Evolutionary conservation across 53 echinoderm and acorn worm species (phyloP), one percentile per base, ranked within the genome.

Genomic region (Crossaster papposus): DNA sequence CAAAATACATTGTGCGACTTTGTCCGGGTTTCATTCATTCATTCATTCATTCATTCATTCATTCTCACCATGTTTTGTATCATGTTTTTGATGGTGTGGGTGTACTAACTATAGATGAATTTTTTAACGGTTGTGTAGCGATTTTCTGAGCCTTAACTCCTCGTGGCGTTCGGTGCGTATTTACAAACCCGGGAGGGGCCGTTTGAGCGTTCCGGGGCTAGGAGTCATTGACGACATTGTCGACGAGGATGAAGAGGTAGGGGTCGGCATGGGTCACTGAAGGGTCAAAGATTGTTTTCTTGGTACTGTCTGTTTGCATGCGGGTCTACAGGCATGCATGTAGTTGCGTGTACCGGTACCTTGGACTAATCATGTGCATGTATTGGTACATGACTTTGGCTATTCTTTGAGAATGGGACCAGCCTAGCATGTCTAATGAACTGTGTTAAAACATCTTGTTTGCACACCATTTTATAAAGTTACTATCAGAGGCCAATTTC

Each of bases 111-210:
- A 51, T 51, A n/a, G 31, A n/a, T n/a, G n/a, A n/a, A n/a, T 58
- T 80, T 55, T 80, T 52, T 55, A 14, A 55, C 17, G 20, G 23
- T n/a, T n/a, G n/a, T n/a, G n/a, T 76, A 87, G 87, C 87, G 58
- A 36, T 24, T 24, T 5, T 64, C 36, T 65, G 37, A 38, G 18
- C 82, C 82, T n/a, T 82, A 64, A 65, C n/a, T 2, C 37, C 0
- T 12, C 77, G 3, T 76, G 76, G 22, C 87, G 58, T 30, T 65
- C 76, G 23, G 55, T 87, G 76, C 58, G 34, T 28, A 44, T 87
- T 12, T 75, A 28, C 51, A 62, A 87, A 36, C 87, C 58, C 17
- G 62, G 77, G 7, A 75, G 62, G 37, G 28, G 52, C 35, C 77
- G 30, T 20, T 1, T 62, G 1, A 82, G 68, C n/a, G 4, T 64